These are phyloP conservation scores for Contarinia nasturtii DNA, from an alignment of 1,140 invertebrate species.

Conservation along the genomic window DNA sequence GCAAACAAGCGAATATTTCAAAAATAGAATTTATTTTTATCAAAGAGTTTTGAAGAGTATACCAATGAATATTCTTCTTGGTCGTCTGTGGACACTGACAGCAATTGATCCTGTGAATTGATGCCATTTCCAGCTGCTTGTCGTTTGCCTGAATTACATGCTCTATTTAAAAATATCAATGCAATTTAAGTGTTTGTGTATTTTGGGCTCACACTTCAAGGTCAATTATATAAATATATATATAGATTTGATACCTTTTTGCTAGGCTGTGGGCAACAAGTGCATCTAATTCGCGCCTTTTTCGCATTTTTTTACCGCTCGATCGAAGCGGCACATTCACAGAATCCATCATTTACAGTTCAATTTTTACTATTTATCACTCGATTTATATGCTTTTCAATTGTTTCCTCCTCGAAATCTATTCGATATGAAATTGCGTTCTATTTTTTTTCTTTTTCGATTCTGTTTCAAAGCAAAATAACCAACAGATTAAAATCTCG, in stretches of 20 bases:
- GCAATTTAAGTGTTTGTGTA: background rate
- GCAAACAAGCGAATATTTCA: too few relatives aligned
- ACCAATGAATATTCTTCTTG: constrained; percentile 23
- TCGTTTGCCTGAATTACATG: background rate
- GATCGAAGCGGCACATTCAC: constrained; percentile 21
- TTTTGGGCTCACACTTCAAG: background rate
- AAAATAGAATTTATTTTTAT: too few relatives aligned
- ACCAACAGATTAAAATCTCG: too few relatives aligned
- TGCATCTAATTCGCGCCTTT: constrained; percentile 28
- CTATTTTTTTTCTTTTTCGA: too few relatives aligned
- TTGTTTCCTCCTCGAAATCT: too few relatives aligned
- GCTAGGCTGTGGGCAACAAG: constrained; percentile 21
- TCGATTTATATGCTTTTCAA: too few relatives aligned
- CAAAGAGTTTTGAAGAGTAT: too few relatives aligned
- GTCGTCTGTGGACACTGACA: constrained; percentile 26
- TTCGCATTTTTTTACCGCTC: constrained; percentile 29
- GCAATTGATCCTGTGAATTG: constrained; percentile 23
- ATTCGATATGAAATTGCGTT: too few relatives aligned
- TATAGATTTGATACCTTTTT: constrained; percentile 8
- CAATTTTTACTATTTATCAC: too few relatives aligned
- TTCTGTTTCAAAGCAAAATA: too few relatives aligned
- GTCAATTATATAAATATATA: background rate
- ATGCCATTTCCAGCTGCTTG: constrained; percentile 5
- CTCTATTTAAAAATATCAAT: background rate
- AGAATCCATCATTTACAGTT: background rate